Evolutionary conservation across 1,140 invertebrate species (phyloP), one percentile per base, ranked within the genome.

Genomic region (Grapholita molesta): DNA sequence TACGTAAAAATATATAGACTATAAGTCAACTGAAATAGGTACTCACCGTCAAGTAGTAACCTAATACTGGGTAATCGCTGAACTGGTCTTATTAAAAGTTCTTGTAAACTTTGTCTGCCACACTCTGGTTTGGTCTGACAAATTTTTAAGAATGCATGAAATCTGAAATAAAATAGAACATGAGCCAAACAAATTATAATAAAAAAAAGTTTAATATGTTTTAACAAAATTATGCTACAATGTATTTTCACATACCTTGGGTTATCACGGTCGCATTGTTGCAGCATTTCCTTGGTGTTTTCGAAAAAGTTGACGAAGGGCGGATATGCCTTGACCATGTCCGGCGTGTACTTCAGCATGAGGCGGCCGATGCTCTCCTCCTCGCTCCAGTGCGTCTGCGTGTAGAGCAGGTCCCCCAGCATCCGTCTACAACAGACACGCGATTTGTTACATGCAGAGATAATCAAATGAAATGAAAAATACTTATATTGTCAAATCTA

Each of bases 241-340:
- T 30, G 1, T 28, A 33, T n/a, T 53, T 15, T 25, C 2, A 18
- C n/a, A 68, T 70, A 92, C 85, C 97, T 94, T 23, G 98, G 97
- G 88, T 99, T 98, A 76, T 95, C 95, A 86, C 95, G 94, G 93
- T 99, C 98, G 93, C 97, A 99, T 81, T 96, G 94, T 71, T 95
- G 92, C 76, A 99, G 94, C 92, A 96, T 97, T 82, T 98, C 96
- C 90, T 99, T 99, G 82, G 97, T 98, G 85, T 97, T 97, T 90
- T 99, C 98, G 89, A 99, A 99, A 88, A 97, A 99, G 91, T 99
- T 99, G 9, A 99, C 96, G 91, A 99, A 99, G 5, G 98, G 97
- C 61, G 98, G 98, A 93, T 99, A 99, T 0, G 98, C 97, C 90
- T 97, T 98, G 57, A 96, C 94, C 73, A 99, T 93, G 82, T 96